Base-by-base conservation (phyloP, 2,888 invertebrate genomes). In the Slavum lentiscoides region DNA sequence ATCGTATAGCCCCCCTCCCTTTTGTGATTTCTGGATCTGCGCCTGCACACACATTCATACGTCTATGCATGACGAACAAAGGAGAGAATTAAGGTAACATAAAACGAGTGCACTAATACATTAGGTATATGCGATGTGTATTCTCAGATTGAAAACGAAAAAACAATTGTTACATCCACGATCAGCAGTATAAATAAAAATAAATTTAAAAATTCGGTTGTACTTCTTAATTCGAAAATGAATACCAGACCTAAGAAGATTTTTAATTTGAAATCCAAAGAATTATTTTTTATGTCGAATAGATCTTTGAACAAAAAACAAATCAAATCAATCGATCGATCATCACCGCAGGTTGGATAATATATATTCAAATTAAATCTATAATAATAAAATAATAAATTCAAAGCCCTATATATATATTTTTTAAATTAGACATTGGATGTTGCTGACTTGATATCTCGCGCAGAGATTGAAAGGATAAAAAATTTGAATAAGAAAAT, bases 401-500 rank as follows among this genome's bases (percentile, higher is more conserved):
- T 13, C 23, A 2, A 3, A 6, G 53, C 7, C 11, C 15, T 15
- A 23, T 17, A 17, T n/a, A 23, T 53, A 7, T 53, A n/a, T 68
- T 53, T 23, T 17, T 5, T 7, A 13, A 68, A 68, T 23, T 17
- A 68, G 11, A 49, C 4, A 9, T 21, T 4, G 13, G 49, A 13
- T 6, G 17, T n/a, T 5, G 5, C 13, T 43, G 15, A 43, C 0
- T 23, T 39, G 6, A 17, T 43, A 53, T 23, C 7, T 23, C 49
- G 5, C 11, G 21, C 21, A 43, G 9, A 15, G 4, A 23, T 49
- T 7, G 23, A 68, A 23, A 23, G 3, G 6, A 68, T 68, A 21
- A 68, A 68, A 68, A 49, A 49, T n/a, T 21, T 49, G 7, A 68
- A 68, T 49, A 68, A 49, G 23, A 23, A 49, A 68, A 49, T 7